phyloP scores from a whole-genome alignment of 2,888 invertebrate species.

The Leptinotarsa peninsularis region DNA sequence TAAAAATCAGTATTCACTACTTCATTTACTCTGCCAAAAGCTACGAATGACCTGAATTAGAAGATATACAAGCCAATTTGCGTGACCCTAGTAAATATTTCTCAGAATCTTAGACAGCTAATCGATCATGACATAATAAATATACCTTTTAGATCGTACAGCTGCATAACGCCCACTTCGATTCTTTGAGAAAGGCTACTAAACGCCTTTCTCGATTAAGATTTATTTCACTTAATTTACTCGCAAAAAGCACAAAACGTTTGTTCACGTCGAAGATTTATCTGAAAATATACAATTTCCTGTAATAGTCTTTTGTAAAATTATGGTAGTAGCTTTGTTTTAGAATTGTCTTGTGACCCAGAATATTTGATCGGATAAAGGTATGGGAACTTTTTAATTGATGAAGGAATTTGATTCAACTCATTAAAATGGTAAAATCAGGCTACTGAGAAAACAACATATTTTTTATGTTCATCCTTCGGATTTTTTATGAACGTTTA shows the following conservation, averaged over 20 bases:
- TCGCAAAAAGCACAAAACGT: not conserved
- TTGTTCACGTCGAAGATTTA: not conserved
- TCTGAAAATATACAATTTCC: not conserved
- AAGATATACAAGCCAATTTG: not conserved
- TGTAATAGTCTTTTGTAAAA: not conserved
- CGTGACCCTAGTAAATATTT: not conserved
- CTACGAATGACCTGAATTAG: not conserved
- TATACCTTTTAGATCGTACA: not conserved
- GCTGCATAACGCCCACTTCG: conserved; percentile 6
- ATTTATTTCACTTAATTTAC: not conserved
- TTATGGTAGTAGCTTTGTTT: too few species aligned
- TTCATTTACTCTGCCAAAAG: not conserved
- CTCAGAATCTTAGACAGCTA: conserved; percentile 1
- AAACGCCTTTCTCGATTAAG: not conserved
- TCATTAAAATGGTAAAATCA: too few species aligned
- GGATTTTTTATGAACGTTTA: too few species aligned
- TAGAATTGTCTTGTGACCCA: too few species aligned
- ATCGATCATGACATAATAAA: conserved; percentile 6
- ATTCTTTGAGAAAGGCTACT: not conserved
- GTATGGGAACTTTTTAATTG: too few species aligned
- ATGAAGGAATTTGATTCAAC: too few species aligned
- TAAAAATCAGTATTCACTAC: not conserved
- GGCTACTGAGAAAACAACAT: too few species aligned
- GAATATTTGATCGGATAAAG: too few species aligned
- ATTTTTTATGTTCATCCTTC: too few species aligned